Base-by-base conservation (phyloP, 2,113 vertebrate species). In the Ochotona curzoniae region DNA sequence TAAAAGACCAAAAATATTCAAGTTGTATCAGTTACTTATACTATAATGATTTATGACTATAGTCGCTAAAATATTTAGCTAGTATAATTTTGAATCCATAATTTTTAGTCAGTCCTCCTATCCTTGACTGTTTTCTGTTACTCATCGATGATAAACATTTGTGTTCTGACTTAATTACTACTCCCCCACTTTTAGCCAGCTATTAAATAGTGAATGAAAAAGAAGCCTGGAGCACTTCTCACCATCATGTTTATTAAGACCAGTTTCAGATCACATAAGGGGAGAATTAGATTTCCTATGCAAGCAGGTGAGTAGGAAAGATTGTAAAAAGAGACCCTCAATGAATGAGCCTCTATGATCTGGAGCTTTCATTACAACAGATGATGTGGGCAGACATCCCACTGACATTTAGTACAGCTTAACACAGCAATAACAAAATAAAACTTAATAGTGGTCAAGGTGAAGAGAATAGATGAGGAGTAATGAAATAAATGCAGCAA, bases 181-280 rank as follows among this genome's bases (percentile, higher is more conserved):
- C 94, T 95, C 94, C 96, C 97, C 97, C 92, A 83, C 95, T 97
- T 97, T 98, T 96, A 98, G 96, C 11, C 83, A 97, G 91, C 93
- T 96, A 97, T 98, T 98, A 97, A 97, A 95, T 88, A 90, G 81
- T 71, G 90, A 97, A 83, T 69, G 83, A 96, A 95, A 95, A 97
- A 95, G 83, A 95, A 57, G 83, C 88, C 94, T 51, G 73, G 96
- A 97, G 96, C 93, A 92, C 83, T 95, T 96, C 80, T 95, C 95
- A 91, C 95, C 90, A 78, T 96, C 91, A 20, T 15, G 69, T 93
- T 97, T 95, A 93, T 90, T 97, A 97, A 98, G 96, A 66, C 66
- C 44, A 81, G 78, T 75, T 89, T 70, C 25, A 78, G 86, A 94
- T 95, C 94, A 89, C 96, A 93, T 96, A 97, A 97, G 92, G 96